Base-by-base conservation (phyloP, 2,888 invertebrate genomes). In the Hyposoter dolosus region DNA sequence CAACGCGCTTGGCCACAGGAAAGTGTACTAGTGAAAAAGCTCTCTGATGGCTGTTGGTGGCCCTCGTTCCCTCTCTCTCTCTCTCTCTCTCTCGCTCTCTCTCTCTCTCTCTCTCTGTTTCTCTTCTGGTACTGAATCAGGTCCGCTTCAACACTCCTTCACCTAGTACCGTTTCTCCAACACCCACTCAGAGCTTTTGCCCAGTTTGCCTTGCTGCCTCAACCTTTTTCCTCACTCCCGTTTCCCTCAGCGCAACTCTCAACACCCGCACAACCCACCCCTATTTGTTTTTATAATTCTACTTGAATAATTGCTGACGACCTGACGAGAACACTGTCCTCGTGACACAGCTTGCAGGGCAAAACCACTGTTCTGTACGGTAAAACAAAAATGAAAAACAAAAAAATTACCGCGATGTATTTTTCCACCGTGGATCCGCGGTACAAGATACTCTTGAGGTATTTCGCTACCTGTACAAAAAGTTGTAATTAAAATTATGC, bases 231-330 rank as follows among this genome's bases (percentile, higher is more conserved):
- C 32, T 19, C 53, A 53, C 53, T 53, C 19, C 47, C 63, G 43
- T 66, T 47, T 60, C 10, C 60, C 60, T 60, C 60, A 60, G 23
- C 65, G 66, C 82, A 72, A 66, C 79, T 78, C 82, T 71, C 75
- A 69, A 86, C 76, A 83, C 81, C 88, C 69, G 85, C 87, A 85
- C 88, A 89, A 45, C 71, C 89, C 88, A 85, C 90, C 89, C 89
- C 90, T 91, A 91, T 92, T 92, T 91, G 91, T 92, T 92, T 92
- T 92, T 90, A 92, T 92, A 91, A 91, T 92, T 91, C 90, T 88
- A 89, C 90, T 91, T 90, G 92, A 91, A 91, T 92, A 91, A 92
- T 92, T 91, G 90, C 91, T 89, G 86, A 84, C 88, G 40, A 75
- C 81, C 69, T 45, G 72, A 71, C 60, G 63, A 60, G 82, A 47